phyloP scores from a whole-genome alignment of 2,888 invertebrate species.

The Scaptomyza parva region DNA sequence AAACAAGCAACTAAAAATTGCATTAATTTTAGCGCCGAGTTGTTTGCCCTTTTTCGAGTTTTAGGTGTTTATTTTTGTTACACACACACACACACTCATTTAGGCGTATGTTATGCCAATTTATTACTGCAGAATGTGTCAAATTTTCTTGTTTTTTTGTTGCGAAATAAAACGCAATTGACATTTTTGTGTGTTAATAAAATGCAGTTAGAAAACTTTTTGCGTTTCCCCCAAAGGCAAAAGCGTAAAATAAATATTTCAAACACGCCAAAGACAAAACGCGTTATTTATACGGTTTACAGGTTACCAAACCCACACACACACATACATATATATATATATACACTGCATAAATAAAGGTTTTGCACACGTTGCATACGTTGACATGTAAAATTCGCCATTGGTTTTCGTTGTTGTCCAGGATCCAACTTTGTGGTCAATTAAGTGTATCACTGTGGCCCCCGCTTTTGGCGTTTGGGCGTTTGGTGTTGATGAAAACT shows the following conservation, averaged over 20 bases:
- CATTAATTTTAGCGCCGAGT: slow-evolving; percentile 62
- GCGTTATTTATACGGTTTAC: too few species aligned
- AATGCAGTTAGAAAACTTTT: slow-evolving; percentile 75
- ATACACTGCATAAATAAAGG: too few species aligned
- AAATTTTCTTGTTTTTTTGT: slow-evolving; percentile 35
- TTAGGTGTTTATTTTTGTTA: slow-evolving; percentile 45
- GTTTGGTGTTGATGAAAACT: slow-evolving; percentile 9
- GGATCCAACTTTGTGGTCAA: slow-evolving; percentile 21
- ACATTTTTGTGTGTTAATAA: slow-evolving; percentile 72
- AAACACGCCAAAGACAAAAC: neutral
- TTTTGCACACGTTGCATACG: slow-evolving; percentile 39
- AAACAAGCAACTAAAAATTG: slow-evolving; percentile 55
- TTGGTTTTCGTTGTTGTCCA: slow-evolving; percentile 13
- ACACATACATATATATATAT: too few species aligned
- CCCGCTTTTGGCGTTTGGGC: neutral
- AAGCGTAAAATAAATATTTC: slow-evolving; percentile 26
- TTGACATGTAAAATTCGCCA: slow-evolving; percentile 62
- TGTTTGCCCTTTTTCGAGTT: slow-evolving; percentile 64
- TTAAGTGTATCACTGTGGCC: slow-evolving; percentile 26
- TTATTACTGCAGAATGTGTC: slow-evolving; percentile 53
- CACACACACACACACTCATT: slow-evolving; percentile 8
- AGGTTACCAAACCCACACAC: too few species aligned
- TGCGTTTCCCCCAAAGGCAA: slow-evolving; percentile 47
- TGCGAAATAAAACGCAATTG: slow-evolving; percentile 74
- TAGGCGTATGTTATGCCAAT: slow-evolving; percentile 50